A percentile compares a stretch with the other conserved stretches of the same genome.
Evolutionary conservation across 2,113 vertebrate genomes (phyloP).

Genomic region (Chionis minor): DNA sequence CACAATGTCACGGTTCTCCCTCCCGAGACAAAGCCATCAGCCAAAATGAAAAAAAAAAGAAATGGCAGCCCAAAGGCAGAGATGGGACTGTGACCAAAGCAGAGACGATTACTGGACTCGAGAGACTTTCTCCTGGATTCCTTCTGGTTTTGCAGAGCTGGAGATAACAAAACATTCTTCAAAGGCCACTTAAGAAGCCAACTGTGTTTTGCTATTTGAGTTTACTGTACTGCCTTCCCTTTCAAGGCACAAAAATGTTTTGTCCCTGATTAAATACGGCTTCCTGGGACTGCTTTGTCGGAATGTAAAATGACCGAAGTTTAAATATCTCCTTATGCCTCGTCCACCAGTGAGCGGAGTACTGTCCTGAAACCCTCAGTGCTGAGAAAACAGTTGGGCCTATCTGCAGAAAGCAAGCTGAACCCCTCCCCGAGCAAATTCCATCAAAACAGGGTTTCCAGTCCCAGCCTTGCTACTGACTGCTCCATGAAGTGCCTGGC

Average conservation of each 20-base stretch:
- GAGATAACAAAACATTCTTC: neutral
- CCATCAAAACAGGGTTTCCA: neutral
- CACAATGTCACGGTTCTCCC: neutral
- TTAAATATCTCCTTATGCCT: neutral
- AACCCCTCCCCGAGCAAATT: neutral
- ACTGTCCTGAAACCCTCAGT: neutral
- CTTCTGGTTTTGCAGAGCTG: neutral
- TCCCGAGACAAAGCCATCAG: neutral
- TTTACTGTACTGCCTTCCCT: neutral
- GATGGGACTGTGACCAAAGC: neutral
- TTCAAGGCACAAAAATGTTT: neutral
- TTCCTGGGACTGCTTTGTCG: neutral
- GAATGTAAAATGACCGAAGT: neutral
- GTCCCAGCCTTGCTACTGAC: neutral
- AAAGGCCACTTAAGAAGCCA: neutral
- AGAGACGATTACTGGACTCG: neutral
- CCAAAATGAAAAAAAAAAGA: neutral
- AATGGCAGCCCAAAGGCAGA: neutral
- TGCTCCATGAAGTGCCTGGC: neutral
- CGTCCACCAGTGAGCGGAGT: neutral
- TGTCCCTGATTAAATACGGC: neutral
- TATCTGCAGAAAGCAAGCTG: neutral
- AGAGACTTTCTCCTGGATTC: neutral
- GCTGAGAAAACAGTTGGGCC: neutral
- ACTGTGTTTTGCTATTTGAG: neutral